These are phyloP conservation scores for Tigriopus californicus DNA, from an alignment of 2,888 invertebrate species.

Conservation along the genomic window DNA sequence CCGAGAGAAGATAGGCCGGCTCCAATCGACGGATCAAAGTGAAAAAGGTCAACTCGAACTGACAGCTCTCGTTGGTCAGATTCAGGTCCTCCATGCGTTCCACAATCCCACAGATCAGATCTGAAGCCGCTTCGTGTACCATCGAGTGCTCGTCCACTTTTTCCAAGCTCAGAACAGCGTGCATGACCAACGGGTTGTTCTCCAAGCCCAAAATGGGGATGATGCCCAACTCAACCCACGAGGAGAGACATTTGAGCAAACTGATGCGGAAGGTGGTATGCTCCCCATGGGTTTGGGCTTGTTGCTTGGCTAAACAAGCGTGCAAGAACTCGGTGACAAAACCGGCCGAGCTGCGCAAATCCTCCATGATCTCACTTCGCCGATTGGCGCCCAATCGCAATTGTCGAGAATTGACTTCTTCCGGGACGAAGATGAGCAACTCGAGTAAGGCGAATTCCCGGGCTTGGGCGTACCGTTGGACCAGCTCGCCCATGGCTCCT, in stretches of 20 bases:
- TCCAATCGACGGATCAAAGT: conserved; percentile 59
- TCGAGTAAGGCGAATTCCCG: conserved; percentile 65
- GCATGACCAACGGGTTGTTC: not conserved
- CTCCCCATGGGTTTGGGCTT: not conserved
- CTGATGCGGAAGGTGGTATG: not conserved
- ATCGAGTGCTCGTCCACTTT: conserved; percentile 23
- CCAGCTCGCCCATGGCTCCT: conserved; percentile 23
- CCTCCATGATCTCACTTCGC: conserved; percentile 20
- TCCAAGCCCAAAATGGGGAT: not conserved
- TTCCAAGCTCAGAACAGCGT: not conserved
- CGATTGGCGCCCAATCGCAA: conserved; percentile 71
- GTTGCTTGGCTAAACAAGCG: not conserved
- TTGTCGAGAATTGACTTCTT: conserved; percentile 69
- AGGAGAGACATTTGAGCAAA: not conserved
- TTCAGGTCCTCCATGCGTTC: conserved; percentile 45
- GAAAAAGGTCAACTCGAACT: conserved; percentile 59
- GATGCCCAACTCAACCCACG: conserved; percentile 1
- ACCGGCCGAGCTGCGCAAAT: not conserved
- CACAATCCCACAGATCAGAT: conserved; percentile 67
- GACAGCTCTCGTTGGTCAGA: conserved; percentile 27
- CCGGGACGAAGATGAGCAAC: conserved; percentile 80
- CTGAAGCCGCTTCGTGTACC: conserved; percentile 73
- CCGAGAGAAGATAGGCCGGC: conserved; percentile 69
- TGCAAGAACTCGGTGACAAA: not conserved
- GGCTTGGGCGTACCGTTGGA: conserved; percentile 20